These are phyloP conservation scores for Pristionchus exspectatus DNA, from an alignment of 2,888 invertebrate genomes.

Conservation along the genomic window DNA sequence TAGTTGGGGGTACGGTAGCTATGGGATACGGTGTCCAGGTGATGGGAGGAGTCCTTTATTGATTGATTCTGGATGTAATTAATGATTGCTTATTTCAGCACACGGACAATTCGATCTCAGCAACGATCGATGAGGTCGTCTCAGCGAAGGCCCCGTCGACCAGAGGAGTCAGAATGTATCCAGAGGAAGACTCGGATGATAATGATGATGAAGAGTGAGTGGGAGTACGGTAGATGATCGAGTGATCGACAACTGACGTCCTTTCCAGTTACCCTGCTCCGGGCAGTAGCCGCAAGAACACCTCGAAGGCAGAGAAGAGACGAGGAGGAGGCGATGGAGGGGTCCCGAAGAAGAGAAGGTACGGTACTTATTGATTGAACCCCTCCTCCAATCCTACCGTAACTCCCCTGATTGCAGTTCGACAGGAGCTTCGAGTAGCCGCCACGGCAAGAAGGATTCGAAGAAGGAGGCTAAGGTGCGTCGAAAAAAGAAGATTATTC, in stretches of 20 bases:
- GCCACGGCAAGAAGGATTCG: background rate
- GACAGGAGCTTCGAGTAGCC: background rate
- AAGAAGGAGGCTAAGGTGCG: conserved; percentile 28
- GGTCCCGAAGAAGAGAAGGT: conserved; percentile 64
- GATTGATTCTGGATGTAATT: background rate
- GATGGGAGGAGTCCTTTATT: background rate
- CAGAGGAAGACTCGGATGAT: background rate
- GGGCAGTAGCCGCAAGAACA: background rate
- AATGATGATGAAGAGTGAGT: conserved; percentile 40
- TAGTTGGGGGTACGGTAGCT: background rate
- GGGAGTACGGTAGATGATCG: conserved; percentile 41
- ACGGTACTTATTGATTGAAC: conserved; percentile 1
- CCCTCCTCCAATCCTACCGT: background rate
- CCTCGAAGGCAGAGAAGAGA: conserved; percentile 59
- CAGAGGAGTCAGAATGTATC: background rate
- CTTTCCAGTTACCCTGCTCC: background rate
- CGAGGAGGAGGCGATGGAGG: conserved; percentile 61
- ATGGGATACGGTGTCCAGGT: background rate
- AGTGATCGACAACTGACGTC: background rate
- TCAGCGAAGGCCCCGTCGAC: background rate
- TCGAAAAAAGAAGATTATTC: background rate
- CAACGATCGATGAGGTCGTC: conserved; percentile 11
- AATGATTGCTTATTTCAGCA: background rate
- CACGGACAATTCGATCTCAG: background rate
- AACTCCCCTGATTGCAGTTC: background rate